Percentiles rank a stretch among this genome's conserved stretches.
phyloP scores from a whole-genome alignment of 1,140 invertebrate genomes.

The Hirudo medicinalis region DNA sequence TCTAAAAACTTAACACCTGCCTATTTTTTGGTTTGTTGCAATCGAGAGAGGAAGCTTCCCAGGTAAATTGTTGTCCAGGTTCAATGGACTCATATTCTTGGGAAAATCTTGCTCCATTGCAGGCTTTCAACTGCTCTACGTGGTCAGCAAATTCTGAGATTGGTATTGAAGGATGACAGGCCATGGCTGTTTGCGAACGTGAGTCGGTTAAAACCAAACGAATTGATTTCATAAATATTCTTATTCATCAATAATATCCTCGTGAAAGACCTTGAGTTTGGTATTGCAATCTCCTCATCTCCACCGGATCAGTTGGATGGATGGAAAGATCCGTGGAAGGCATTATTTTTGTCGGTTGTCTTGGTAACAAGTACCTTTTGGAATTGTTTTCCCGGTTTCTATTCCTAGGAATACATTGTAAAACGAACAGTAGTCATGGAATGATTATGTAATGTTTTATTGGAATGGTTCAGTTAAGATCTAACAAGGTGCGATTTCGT shows the following conservation, averaged over 20 bases:
- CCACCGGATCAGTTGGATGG: constrained; percentile 75
- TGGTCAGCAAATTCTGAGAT: constrained; percentile 83
- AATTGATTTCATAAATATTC: too few relatives aligned
- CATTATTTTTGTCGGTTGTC: constrained; percentile 31
- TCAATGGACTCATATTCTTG: constrained; percentile 68
- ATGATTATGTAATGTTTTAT: neutral
- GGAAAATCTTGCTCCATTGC: constrained; percentile 86
- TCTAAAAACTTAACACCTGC: neutral
- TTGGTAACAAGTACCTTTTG: constrained; percentile 4
- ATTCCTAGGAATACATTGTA: neutral
- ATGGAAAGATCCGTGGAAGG: constrained; percentile 32
- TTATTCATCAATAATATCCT: too few relatives aligned
- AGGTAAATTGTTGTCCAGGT: constrained; percentile 96
- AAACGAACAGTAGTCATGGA: too few relatives aligned
- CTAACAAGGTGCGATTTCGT: too few relatives aligned
- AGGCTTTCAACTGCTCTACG: constrained; percentile 84
- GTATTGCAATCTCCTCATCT: constrained; percentile 86
- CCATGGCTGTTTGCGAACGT: constrained; percentile 31
- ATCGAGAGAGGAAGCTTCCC: constrained; percentile 96
- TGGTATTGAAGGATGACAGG: constrained; percentile 81
- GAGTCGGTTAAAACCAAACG: too few relatives aligned
- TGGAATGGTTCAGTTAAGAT: neutral
- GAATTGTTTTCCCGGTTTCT: constrained; percentile 6
- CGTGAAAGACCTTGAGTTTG: constrained; percentile 62
- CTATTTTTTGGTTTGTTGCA: constrained; percentile 92